Percentiles rank a stretch among this genome's conserved stretches.
These are phyloP conservation scores for Metallyticus violacea DNA, from an alignment of 2,888 invertebrate species.

Conservation along the genomic window DNA sequence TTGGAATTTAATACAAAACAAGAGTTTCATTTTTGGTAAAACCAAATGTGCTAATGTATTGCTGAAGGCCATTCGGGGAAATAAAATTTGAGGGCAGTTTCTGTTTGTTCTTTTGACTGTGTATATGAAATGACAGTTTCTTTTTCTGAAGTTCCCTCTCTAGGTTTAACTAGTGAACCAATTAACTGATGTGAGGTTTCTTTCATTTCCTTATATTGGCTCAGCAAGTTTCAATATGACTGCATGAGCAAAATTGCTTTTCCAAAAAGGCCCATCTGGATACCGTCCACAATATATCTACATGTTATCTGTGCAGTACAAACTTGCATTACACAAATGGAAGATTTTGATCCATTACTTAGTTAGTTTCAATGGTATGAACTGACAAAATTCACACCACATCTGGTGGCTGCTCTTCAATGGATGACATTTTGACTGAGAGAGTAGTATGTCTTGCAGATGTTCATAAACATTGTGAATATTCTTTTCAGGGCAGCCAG, in stretches of 20 bases:
- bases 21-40: constrained; percentile 23
- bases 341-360: not conserved
- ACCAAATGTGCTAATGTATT: constrained; percentile 22
- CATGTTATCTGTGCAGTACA: constrained; percentile 32
- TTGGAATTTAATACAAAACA: constrained; percentile 24
- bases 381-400: not conserved
- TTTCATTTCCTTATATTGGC: constrained; percentile 30
- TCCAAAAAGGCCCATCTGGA: constrained; percentile 34
- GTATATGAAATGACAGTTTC: constrained; percentile 24
- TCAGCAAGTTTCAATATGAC: constrained; percentile 32
- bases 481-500: not conserved
- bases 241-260: constrained; percentile 32
- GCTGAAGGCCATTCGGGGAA: not conserved
- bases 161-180: constrained; percentile 31
- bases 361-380: not conserved
- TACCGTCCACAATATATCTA: constrained; percentile 9
- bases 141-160: constrained; percentile 12
- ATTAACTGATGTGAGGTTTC: constrained; percentile 34
- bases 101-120: constrained; percentile 27
- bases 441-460: too few species aligned
- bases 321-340: constrained; percentile 35
- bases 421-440: too few species aligned
- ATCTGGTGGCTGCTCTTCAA: not conserved
- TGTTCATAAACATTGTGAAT: not conserved
- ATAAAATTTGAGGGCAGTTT: not conserved